Conservation (phyloP, 2,113 vertebrate species). For the Chlorodrepanis virens region DNA sequence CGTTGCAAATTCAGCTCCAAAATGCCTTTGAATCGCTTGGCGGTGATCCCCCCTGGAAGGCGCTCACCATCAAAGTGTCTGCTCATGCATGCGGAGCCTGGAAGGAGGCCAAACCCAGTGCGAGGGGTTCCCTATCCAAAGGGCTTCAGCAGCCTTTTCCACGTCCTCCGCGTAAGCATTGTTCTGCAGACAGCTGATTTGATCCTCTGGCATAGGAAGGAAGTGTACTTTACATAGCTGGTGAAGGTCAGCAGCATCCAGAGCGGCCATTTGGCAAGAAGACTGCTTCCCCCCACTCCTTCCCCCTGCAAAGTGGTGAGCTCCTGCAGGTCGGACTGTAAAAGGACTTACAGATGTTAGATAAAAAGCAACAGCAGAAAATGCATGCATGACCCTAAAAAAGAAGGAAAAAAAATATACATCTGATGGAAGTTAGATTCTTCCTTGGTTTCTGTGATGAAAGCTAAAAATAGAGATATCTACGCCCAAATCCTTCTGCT, state of each 20-base stretch:
- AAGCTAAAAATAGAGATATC: neutral
- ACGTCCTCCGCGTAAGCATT: neutral
- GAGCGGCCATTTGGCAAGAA: neutral
- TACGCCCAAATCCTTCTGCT: neutral
- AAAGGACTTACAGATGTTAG: neutral
- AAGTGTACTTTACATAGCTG: slow-evolving; percentile 44
- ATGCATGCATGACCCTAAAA: neutral
- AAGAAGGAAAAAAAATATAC: fast-evolving
- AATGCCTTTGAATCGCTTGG: neutral
- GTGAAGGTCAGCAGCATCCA: slow-evolving; percentile 35
- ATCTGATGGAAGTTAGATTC: neutral
- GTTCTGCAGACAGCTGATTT: slow-evolving; percentile 35
- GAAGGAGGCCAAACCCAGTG: neutral
- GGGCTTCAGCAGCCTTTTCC: neutral
- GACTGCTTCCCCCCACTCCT: neutral
- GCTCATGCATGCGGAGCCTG: neutral
- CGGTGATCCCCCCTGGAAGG: neutral
- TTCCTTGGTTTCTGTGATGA: neutral
- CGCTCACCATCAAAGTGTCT: neutral
- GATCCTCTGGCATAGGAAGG: slow-evolving; percentile 56
- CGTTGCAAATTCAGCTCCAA: neutral
- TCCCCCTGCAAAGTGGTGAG: neutral
- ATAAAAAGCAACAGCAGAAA: neutral
- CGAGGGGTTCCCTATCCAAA: neutral
- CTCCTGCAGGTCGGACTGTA: neutral